phyloP scores from a whole-genome alignment of 1,140 invertebrate genomes.

The Bilobella aurantiaca region DNA sequence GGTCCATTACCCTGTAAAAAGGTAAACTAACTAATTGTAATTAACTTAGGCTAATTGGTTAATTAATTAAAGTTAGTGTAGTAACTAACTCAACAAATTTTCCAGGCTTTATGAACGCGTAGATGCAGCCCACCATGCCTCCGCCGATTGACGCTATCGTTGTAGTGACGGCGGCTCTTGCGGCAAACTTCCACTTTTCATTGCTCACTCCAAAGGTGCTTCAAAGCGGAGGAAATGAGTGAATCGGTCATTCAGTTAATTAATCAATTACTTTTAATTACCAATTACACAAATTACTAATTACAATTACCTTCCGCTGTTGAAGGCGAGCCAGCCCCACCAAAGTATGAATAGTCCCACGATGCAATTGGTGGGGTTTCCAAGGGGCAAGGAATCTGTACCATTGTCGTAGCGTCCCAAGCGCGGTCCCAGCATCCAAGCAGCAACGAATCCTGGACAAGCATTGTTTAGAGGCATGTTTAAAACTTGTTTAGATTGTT shows the following conservation, averaged over 20 bases:
- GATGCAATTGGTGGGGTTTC: slow-evolving; percentile 78
- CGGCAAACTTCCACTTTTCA: slow-evolving; percentile 74
- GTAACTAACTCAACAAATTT: slow-evolving; percentile 37
- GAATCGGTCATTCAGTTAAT: too few relatives aligned
- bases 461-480: too few relatives aligned
- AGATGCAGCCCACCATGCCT: slow-evolving; percentile 60
- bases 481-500: too few relatives aligned
- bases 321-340: slow-evolving; percentile 92
- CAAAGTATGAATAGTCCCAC: slow-evolving; percentile 87
- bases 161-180: slow-evolving; percentile 75
- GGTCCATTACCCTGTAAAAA: slow-evolving; percentile 70
- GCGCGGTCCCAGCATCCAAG: slow-evolving; percentile 78
- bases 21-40: slow-evolving; percentile 53
- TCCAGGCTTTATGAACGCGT: slow-evolving; percentile 54
- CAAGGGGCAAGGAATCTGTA: slow-evolving; percentile 61
- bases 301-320: slow-evolving; percentile 67
- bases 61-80: too few relatives aligned
- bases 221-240: too few relatives aligned
- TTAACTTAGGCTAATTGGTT: too few relatives aligned
- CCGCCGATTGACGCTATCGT: slow-evolving; percentile 81
- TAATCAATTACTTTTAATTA: too few relatives aligned
- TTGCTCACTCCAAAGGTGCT: slow-evolving; percentile 52
- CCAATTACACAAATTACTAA: too few relatives aligned
- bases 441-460: slow-evolving; percentile 55
- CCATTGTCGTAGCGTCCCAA: slow-evolving; percentile 74